These are phyloP conservation scores for Nesometra sesokonis DNA, from an alignment of 35 echinoderm and acorn worm genomes.

Conservation along the genomic window DNA sequence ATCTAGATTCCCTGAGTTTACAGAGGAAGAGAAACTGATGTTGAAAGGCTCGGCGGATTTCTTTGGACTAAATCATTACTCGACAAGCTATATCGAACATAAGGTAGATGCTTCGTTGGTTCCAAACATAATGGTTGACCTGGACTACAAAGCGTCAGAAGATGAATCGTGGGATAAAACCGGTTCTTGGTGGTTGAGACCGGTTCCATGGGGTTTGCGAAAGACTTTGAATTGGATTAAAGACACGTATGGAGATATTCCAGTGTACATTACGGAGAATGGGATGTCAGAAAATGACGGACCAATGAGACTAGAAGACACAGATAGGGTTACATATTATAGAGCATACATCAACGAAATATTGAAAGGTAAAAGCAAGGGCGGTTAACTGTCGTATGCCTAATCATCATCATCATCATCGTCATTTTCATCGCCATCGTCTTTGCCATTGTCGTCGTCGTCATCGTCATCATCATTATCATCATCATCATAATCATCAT, in stretches of 20 bases:
- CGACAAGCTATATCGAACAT: slow-evolving; percentile 25
- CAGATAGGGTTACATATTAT: slow-evolving; percentile 45
- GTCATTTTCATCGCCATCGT: too few species aligned
- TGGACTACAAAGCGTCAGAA: slow-evolving; percentile 13
- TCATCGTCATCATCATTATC: too few species aligned
- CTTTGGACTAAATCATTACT: slow-evolving; percentile 76
- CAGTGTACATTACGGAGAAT: slow-evolving; percentile 92
- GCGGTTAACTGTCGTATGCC: too few species aligned
- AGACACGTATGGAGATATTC: slow-evolving; percentile 55
- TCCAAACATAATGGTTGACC: slow-evolving; percentile 44
- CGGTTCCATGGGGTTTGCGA: slow-evolving; percentile 81
- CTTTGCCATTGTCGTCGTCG: background rate
- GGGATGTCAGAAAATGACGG: slow-evolving; percentile 62
- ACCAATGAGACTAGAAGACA: slow-evolving; percentile 45
- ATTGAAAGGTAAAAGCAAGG: slow-evolving; percentile 85
- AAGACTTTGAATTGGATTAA: slow-evolving; percentile 63
- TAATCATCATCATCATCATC: too few species aligned
- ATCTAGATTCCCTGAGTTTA: slow-evolving; percentile 61
- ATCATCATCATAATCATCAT: too few species aligned
- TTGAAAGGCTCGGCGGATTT: slow-evolving; percentile 60
- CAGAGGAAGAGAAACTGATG: slow-evolving; percentile 36
- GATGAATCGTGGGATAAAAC: slow-evolving; percentile 35
- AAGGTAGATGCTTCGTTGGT: background rate
- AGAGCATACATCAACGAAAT: slow-evolving; percentile 80
- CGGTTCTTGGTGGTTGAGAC: slow-evolving; percentile 42